Evolutionary conservation across 2,113 vertebrate species (phyloP), one percentile per base, ranked within the genome.

Genomic region (Taurulus bubalis): DNA sequence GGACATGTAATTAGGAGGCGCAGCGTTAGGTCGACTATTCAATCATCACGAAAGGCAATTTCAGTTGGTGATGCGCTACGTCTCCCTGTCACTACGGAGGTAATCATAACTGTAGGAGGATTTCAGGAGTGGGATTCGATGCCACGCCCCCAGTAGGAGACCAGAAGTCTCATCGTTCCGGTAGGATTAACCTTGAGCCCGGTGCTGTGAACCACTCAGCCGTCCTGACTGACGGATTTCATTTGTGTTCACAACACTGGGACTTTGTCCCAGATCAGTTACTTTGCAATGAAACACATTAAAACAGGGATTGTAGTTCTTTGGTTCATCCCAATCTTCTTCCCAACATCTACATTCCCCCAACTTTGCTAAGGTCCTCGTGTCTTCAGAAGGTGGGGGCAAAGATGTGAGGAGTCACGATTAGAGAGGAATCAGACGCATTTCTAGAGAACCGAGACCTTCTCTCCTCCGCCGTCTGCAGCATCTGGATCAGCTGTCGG

Each of bases 1-100:
- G 59, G 22, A 18, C 49, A 42, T 51, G 38, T 68, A 55, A 67
- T 36, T 67, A 80, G 63, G 26, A 53, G 32, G n/a, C 2, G 7
- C 6, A 51, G 28, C 4, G 30, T 49, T 20, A 18, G 24, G 36
- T 32, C 24, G 30, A 26, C 22, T 36, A 32, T 22, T 42, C 15
- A 22, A 42, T 47, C 26, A 32, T 32, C 7, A n/a, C 6, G 26
- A 73, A 24, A 49, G 71, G 36, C 18, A 32, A 28, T 47, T 60
- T 59, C 38, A 70, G 7, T 55, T n/a, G 42, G 18, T 47, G 26
- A 16, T 16, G 30, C 7, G 20, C 7, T 6, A 10, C 28, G 4
- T 34, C 20, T 18, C 20, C 40, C 49, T 36, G 26, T 22, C 26
- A 47, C 6, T 36, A 36, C 56, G 36, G 22, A 51, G 24, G 40